phyloP scores from a whole-genome alignment of 2,888 invertebrate species.

The Rotaria magnacalcarata region DNA sequence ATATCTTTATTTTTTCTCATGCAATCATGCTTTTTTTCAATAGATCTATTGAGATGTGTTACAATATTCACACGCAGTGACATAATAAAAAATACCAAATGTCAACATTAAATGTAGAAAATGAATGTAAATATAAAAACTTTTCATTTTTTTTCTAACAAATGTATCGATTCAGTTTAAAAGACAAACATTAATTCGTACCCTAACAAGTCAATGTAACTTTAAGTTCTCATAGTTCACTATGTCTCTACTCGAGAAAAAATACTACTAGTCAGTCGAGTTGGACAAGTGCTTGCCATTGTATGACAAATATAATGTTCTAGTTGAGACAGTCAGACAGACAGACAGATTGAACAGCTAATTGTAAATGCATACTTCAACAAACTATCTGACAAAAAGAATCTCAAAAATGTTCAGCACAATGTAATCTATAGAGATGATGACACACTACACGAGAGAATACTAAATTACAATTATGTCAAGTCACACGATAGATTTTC shows the following conservation, averaged over 20 bases:
- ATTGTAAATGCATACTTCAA: slow-evolving; percentile 29
- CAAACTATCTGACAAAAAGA: slow-evolving; percentile 2
- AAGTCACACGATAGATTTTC: slow-evolving; percentile 6
- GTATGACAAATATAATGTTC: neutral
- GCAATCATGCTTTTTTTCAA: neutral
- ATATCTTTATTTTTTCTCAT: neutral
- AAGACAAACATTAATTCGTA: neutral
- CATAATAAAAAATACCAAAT: neutral
- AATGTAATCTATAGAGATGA: slow-evolving; percentile 6
- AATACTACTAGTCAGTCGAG: neutral
- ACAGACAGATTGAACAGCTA: slow-evolving; percentile 25
- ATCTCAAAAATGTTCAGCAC: neutral
- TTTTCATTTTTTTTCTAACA: neutral
- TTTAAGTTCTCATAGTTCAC: neutral
- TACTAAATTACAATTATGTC: neutral
- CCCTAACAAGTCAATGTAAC: neutral
- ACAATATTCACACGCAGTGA: neutral
- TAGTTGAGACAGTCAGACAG: neutral
- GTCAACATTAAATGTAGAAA: neutral
- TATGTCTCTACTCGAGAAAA: neutral
- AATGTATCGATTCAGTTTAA: neutral
- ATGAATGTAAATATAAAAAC: neutral
- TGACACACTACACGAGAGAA: neutral
- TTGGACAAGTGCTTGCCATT: neutral
- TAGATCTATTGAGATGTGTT: neutral